Conservation (phyloP, 2,888 invertebrate species). For the Pristionchus fissidentatus region DNA sequence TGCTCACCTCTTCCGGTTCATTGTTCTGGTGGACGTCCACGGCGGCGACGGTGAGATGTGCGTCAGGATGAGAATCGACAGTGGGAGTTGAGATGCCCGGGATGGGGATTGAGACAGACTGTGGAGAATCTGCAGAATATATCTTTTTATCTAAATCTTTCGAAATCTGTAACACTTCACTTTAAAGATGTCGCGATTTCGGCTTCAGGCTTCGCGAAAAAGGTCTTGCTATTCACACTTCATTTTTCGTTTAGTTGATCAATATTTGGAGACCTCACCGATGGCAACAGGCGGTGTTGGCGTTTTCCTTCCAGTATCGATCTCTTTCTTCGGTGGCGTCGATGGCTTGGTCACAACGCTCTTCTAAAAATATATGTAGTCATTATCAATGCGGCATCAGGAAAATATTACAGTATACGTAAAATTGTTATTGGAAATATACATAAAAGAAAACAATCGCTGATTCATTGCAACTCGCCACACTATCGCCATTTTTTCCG, state of each 20-base stretch:
- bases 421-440: no score
- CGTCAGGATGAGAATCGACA: neutral
- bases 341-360: neutral
- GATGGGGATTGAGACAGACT: neutral
- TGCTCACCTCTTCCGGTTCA: neutral
- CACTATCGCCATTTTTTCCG: no score
- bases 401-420: no score
- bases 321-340: neutral
- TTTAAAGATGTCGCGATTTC: no score
- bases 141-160: neutral
- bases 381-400: neutral
- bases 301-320: constrained; percentile 26
- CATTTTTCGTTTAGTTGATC: neutral
- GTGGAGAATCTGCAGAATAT: constrained; percentile 10
- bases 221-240: neutral
- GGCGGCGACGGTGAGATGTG: constrained; percentile 5
- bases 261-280: neutral
- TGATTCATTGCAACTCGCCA: no score
- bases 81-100: neutral
- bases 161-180: neutral
- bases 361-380: neutral
- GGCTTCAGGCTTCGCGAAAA: no score
- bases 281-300: constrained; percentile 22
- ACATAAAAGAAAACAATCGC: no score
- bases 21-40: constrained; percentile 27